Evolutionary conservation across 2,888 invertebrate genomes (phyloP).

Genomic region (Sussaba pulchella): DNA sequence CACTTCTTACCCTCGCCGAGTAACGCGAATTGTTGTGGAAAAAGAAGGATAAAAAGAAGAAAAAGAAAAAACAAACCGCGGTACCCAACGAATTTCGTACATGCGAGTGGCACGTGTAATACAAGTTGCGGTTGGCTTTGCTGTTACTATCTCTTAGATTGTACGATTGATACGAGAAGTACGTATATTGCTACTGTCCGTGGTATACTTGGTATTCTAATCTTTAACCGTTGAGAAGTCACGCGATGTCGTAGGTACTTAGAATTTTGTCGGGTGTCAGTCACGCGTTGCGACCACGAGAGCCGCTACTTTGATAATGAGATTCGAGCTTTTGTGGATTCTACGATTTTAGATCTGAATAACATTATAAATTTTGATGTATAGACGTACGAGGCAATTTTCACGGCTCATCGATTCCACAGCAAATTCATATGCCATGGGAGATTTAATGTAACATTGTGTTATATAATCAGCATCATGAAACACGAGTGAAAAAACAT

Average conservation of each 20-base stretch:
- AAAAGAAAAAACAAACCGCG: background rate
- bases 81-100: slow-evolving; percentile 24
- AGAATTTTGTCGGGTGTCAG: slow-evolving; percentile 42
- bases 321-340: background rate
- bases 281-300: background rate
- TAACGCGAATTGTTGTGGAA: background rate
- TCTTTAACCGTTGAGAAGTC: slow-evolving; percentile 34
- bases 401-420: background rate
- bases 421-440: too few relatives aligned
- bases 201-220: slow-evolving; percentile 41
- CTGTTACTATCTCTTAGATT: slow-evolving; percentile 39
- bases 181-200: slow-evolving; percentile 20
- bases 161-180: slow-evolving; percentile 36
- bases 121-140: background rate
- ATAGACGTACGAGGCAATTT: too few relatives aligned
- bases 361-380: too few relatives aligned
- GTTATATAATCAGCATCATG: slow-evolving; percentile 12
- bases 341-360: too few relatives aligned
- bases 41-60: background rate
- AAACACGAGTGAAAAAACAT: slow-evolving; percentile 41
- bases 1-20: slow-evolving; percentile 1
- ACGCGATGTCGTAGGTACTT: slow-evolving; percentile 58
- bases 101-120: slow-evolving; percentile 18
- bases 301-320: background rate
- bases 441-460: too few relatives aligned